These are phyloP conservation scores for Nomada ruficornis DNA, from an alignment of 2,888 invertebrate species.

Conservation along the genomic window DNA sequence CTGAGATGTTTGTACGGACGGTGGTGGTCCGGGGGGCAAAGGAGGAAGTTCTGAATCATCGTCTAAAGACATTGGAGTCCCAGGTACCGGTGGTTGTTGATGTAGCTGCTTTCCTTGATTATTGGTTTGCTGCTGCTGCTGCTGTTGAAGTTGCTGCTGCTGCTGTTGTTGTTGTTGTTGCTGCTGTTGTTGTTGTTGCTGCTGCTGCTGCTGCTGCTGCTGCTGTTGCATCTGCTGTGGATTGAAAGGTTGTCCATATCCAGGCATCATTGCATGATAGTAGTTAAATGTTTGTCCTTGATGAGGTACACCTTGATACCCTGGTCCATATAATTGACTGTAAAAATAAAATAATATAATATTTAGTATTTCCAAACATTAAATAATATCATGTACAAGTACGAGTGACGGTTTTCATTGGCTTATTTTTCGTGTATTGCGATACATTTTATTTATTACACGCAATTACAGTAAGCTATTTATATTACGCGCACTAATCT, in stretches of 20 bases:
- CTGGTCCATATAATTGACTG: conserved; percentile 81
- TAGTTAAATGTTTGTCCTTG: conserved; percentile 82
- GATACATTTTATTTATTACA: background rate
- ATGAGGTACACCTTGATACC: conserved; percentile 79
- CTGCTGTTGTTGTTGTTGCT: conserved; percentile 68
- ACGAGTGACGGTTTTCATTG: background rate
- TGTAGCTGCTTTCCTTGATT: conserved; percentile 77
- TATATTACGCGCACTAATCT: background rate
- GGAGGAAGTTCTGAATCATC: conserved; percentile 85
- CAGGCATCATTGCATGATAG: conserved; percentile 81
- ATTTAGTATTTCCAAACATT: background rate
- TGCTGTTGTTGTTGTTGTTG: conserved; percentile 65
- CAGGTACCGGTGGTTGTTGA: conserved; percentile 82
- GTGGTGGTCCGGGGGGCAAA: conserved; percentile 87
- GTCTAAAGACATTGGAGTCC: conserved; percentile 85
- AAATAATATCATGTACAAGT: background rate
- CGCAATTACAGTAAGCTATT: background rate
- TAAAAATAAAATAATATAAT: conserved; percentile 39
- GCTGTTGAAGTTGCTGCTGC: conserved; percentile 71
- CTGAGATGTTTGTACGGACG: conserved; percentile 78
- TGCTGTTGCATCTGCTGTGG: conserved; percentile 77
- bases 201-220: conserved; percentile 71
- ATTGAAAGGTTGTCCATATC: conserved; percentile 79
- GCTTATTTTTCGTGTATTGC: background rate
- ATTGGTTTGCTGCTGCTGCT: conserved; percentile 75